These are phyloP conservation scores for Rhagologus leucostigma DNA, from an alignment of 2,113 vertebrate genomes.

Conservation along the genomic window DNA sequence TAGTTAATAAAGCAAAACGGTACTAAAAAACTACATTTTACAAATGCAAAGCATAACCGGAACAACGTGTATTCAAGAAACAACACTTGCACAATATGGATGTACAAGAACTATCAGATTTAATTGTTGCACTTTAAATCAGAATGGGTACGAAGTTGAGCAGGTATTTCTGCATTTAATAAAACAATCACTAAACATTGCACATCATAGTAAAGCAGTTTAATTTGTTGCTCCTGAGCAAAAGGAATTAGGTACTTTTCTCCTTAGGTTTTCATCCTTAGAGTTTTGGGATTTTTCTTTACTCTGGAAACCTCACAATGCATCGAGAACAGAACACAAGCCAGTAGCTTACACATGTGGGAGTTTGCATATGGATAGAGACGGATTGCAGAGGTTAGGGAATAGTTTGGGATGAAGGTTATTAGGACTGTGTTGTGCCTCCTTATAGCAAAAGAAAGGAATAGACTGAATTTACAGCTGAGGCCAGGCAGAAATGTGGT, in stretches of 20 bases:
- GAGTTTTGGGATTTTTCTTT: neutral
- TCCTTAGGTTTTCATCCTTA: neutral
- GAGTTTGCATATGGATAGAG: neutral
- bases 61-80: neutral
- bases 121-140: conserved; percentile 57
- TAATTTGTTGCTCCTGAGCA: conserved; percentile 18
- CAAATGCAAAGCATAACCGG: conserved; percentile 15
- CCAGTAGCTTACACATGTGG: accelerated
- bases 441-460: neutral
- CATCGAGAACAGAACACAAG: neutral
- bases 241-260: neutral
- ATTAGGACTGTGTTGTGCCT: neutral
- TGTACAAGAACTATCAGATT: conserved; percentile 25
- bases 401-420: neutral
- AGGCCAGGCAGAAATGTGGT: neutral
- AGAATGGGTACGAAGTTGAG: conserved; percentile 31
- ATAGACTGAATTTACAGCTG: neutral
- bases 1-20: conserved; percentile 69
- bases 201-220: conserved; percentile 45
- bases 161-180: conserved; percentile 53
- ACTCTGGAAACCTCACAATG: neutral
- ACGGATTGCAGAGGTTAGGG: neutral
- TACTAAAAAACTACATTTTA: conserved; percentile 58
- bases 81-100: conserved; percentile 11
- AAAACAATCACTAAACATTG: conserved; percentile 55